Evolutionary conservation across 2,113 vertebrate genomes (phyloP), one percentile per base, ranked within the genome.

Genomic region (Mustela lutreola): DNA sequence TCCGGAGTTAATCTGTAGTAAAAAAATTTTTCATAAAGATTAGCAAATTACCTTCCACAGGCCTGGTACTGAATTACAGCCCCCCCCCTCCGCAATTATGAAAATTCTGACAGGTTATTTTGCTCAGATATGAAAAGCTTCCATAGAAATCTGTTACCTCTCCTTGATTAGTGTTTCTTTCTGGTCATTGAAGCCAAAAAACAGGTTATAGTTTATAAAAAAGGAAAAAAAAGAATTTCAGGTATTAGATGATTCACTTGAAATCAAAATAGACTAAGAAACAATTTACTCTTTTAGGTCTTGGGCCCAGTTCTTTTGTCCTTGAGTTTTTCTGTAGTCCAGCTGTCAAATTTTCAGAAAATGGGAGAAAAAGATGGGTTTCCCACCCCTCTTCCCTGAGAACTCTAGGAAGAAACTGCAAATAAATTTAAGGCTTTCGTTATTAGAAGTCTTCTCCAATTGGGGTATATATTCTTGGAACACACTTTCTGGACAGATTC

Each of bases 191-290:
- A 96, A 81, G 22, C 0, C 63, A 12, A 70, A 76, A 95, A 78
- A 24, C 24, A 80, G 39, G 26, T 33, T 89, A 22, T 85, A 81
- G 6, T 94, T 97, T 84, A 91, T 88, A n/a, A 96, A 90, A 95
- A 88, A 28, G 18, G 33, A 42, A 89, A 95, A 92, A 95, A 94
- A 75, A 50, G 6, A 89, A 82, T 58, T 93, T 78, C 84, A 92
- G 53, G 4, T 88, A 86, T 45, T 79, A 94, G 39, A 21, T 95
- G 11, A 91, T 94, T 70, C 19, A 80, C 6, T 28, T 70, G 48
- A 81, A 84, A 33, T 95, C 45, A 92, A 76, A 95, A 88, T 76
- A 87, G 19, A 67, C 18, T 79, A 48, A 90, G 60, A 89, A 50
- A 3, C 56, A 76, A 26, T 93, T 36, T 93, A 62, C 22, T 91